Conservation (phyloP, 1,140 invertebrate genomes). For the Zaprionus kolodkinae region DNA sequence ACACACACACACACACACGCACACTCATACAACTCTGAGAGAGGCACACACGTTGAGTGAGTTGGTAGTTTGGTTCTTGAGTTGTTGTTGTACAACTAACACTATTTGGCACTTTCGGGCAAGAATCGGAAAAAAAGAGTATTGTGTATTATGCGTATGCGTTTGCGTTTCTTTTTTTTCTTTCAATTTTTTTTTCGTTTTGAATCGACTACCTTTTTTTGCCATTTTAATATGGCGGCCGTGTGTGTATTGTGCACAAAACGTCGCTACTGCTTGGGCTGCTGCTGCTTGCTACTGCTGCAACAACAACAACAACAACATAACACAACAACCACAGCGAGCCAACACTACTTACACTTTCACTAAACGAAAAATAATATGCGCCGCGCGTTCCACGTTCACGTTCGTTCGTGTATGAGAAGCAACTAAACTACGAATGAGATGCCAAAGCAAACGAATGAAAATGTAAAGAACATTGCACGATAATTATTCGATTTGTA, state of each 20-base stretch:
- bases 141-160: conserved; percentile 40
- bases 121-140: not conserved
- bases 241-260: conserved; percentile 64
- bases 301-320: conserved; percentile 47
- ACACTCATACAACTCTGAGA: not conserved
- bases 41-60: conserved; percentile 30
- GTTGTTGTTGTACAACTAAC: not conserved
- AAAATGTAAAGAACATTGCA: conserved; percentile 57
- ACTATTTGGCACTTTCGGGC: not conserved
- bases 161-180: conserved; percentile 17
- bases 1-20: conserved; percentile 2
- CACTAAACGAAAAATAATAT: conserved; percentile 72
- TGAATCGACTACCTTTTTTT: conserved; percentile 55
- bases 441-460: conserved; percentile 51
- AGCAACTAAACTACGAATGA: conserved; percentile 52
- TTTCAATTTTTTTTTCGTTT: conserved; percentile 31
- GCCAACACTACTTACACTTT: conserved; percentile 68
- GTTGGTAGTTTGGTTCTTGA: conserved; percentile 1
- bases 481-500: conserved; percentile 59
- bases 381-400: conserved; percentile 61
- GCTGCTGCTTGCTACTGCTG: conserved; percentile 25
- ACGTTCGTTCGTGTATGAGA: conserved; percentile 57
- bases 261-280: conserved; percentile 43
- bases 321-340: conserved; percentile 47
- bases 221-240: conserved; percentile 61